Evolutionary conservation across 1,140 invertebrate genomes (phyloP), one percentile per base, ranked within the genome.

Genomic region (Apis dorsata): DNA sequence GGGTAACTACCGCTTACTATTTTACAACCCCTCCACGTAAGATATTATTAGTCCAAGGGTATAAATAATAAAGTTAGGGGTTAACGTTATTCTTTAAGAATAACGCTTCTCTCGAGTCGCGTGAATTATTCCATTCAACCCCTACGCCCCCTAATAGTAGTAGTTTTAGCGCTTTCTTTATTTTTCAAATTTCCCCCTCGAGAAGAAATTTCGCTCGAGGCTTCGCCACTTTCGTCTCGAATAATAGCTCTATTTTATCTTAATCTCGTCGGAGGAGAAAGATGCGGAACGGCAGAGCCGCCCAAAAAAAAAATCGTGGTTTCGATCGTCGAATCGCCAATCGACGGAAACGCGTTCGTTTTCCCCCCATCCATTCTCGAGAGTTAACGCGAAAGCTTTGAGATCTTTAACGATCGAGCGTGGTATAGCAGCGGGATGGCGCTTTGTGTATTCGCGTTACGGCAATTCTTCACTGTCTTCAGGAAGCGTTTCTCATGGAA

Each of bases 401-500:
- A 68, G 57, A 75, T 75, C 72, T 68, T 28, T 68, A 81, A 81
- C 79, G 79, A 81, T 68, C 71, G 71, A 81, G 53, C 34, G 49
- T 53, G 28, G 57, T 17, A 24, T 17, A 49, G 24, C 49, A 72
- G 21, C 17, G 53, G 53, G 71, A 12, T 53, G 71, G 9, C 72
- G 72, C 53, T 81, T 81, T 81, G 72, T 81, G 79, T 68, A 81
- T 72, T 68, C 79, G 72, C 62, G 57, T 81, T 72, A 49, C 62
- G 84, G 79, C 77, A 85, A 88, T 88, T 87, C 72, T 83, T 88
- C 75, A 83, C 83, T 88, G 87, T 85, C 87, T 88, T 81, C 65
- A n/a, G 77, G 71, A 86, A 78, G 34, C 65, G 78, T 84, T 84
- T 66, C 68, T 70, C 69, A 77, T 68, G 79, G 79, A 85, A 44